phyloP scores from a whole-genome alignment of 2,797 vertebrate genomes.

The Cyprinella venusta region DNA sequence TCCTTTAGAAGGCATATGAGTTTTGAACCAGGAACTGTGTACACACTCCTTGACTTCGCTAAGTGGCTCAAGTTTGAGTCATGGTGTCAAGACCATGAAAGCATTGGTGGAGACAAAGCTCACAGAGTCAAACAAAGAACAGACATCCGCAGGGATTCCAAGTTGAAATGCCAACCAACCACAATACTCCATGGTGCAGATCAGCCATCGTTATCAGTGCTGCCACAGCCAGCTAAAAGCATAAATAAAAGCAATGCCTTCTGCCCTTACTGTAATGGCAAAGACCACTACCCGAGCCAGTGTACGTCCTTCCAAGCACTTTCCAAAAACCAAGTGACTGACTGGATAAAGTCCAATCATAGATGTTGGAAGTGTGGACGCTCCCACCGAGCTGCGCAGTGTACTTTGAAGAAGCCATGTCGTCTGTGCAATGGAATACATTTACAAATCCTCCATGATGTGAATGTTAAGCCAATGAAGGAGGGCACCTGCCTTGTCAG shows the following conservation, averaged over 20 bases:
- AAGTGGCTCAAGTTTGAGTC: constrained; percentile 26
- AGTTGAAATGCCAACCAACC: not conserved
- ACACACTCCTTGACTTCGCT: constrained; percentile 2
- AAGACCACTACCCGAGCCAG: no score
- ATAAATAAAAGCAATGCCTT: not conserved
- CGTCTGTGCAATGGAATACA: constrained; percentile 9
- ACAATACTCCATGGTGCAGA: not conserved
- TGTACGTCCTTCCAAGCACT: not conserved
- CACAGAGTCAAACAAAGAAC: not conserved
- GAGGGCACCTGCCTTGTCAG: not conserved
- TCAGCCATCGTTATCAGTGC: not conserved
- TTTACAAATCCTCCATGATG: constrained; percentile 8
- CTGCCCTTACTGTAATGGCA: no score
- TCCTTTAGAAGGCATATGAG: not conserved
- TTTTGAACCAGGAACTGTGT: not conserved
- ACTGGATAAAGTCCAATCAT: constrained; percentile 8
- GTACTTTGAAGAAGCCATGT: not conserved
- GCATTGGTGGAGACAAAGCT: not conserved
- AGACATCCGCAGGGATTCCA: not conserved
- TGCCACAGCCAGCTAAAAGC: not conserved
- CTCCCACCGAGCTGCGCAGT: not conserved
- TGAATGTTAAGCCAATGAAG: not conserved
- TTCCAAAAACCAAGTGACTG: not conserved
- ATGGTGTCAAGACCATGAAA: constrained; percentile 20
- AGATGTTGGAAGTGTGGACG: constrained; percentile 9